Conservation (phyloP, 1,140 invertebrate species). For the Globodera rostochiensis region DNA sequence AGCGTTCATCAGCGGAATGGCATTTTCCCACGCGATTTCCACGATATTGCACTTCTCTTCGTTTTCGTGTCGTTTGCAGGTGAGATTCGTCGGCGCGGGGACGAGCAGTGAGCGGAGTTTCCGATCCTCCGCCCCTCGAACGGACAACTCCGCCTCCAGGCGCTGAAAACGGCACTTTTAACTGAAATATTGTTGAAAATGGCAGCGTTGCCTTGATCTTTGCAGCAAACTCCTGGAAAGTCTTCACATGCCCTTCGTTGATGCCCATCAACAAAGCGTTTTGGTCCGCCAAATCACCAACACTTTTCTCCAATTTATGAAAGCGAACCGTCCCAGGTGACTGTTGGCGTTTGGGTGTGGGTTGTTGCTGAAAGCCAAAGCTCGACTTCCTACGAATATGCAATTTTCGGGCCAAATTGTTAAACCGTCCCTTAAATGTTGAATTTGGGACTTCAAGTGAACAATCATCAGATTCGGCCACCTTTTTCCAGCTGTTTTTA, state of each 20-base stretch:
- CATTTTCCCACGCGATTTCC: conserved; percentile 27
- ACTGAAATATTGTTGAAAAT: neutral
- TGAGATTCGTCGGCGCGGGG: conserved; percentile 18
- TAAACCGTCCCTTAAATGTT: neutral
- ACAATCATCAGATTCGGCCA: neutral
- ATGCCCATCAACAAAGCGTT: conserved; percentile 13
- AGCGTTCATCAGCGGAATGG: conserved; percentile 19
- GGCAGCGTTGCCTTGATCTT: conserved; percentile 20
- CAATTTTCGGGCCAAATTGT: neutral
- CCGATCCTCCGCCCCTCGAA: neutral
- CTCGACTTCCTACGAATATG: neutral
- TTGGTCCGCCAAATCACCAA: conserved; percentile 23
- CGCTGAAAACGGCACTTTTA: conserved; percentile 9
- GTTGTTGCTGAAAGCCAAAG: neutral
- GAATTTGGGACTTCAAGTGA: neutral
- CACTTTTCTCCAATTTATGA: conserved; percentile 13
- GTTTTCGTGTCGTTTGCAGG: neutral
- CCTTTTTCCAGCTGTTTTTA: neutral
- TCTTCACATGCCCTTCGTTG: conserved; percentile 21
- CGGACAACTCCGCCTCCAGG: neutral
- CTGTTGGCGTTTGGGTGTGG: neutral
- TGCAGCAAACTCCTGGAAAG: conserved; percentile 18
- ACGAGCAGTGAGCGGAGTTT: conserved; percentile 11
- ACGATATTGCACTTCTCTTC: conserved; percentile 4
- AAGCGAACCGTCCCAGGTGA: neutral